These are phyloP conservation scores for Temnothorax ravouxi DNA, from an alignment of 2,888 invertebrate genomes.

Conservation along the genomic window DNA sequence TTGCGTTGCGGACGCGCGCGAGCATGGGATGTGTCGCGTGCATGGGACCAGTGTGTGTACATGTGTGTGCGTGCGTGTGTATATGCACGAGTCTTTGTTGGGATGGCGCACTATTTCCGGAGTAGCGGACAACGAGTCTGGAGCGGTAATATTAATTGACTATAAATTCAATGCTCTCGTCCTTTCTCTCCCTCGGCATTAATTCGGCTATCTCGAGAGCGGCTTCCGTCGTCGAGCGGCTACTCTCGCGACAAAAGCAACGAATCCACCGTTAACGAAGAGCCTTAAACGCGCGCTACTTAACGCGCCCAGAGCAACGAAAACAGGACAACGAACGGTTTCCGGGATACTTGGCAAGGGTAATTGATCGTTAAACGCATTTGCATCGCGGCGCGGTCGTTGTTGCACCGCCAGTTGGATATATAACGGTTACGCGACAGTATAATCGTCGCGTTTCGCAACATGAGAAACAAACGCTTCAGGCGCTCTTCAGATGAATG, in stretches of 20 bases:
- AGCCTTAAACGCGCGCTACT: slow-evolving; percentile 61
- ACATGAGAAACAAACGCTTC: slow-evolving; percentile 2
- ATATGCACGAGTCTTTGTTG: not conserved
- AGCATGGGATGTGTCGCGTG: not conserved
- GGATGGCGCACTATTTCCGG: slow-evolving; percentile 59
- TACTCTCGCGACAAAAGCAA: slow-evolving; percentile 66
- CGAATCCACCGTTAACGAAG: slow-evolving; percentile 73
- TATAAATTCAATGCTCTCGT: slow-evolving; percentile 77
- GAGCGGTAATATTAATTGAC: slow-evolving; percentile 81
- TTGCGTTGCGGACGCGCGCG: slow-evolving; percentile 17
- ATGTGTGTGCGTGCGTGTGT: not conserved
- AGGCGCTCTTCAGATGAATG: not conserved
- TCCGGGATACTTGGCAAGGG: slow-evolving; percentile 19
- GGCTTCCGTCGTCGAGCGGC: slow-evolving; percentile 70
- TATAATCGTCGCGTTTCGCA: slow-evolving; percentile 25
- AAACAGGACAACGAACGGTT: slow-evolving; percentile 35
- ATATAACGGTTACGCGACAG: slow-evolving; percentile 36
- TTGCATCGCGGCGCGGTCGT: slow-evolving; percentile 40
- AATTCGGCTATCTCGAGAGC: slow-evolving; percentile 80
- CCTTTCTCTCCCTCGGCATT: slow-evolving; percentile 69
- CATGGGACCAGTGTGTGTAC: not conserved
- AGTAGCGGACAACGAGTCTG: slow-evolving; percentile 62
- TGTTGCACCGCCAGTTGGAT: slow-evolving; percentile 33
- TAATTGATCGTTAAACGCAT: slow-evolving; percentile 54
- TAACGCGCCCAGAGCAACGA: slow-evolving; percentile 37